Evolutionary conservation across 2,113 vertebrate genomes (phyloP).

Genomic region (Sebastes schlegelii): DNA sequence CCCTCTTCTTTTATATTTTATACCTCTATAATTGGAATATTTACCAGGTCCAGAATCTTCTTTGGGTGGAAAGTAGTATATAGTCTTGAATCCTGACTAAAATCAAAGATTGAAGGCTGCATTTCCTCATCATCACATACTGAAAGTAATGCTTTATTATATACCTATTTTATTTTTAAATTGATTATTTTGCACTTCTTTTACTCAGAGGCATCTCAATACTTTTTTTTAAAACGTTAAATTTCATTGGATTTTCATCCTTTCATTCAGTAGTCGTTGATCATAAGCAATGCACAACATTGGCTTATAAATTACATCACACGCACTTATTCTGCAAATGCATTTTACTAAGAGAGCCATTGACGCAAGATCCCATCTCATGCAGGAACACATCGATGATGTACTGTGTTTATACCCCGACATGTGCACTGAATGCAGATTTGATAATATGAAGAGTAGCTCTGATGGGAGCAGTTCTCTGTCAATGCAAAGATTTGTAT

Average conservation of each 20-base stretch:
- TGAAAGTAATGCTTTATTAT: background rate
- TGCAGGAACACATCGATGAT: background rate
- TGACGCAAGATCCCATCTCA: background rate
- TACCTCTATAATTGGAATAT: background rate
- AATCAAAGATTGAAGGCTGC: background rate
- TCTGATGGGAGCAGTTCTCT: constrained; percentile 13
- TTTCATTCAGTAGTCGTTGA: background rate
- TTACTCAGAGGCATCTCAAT: background rate
- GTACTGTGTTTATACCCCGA: background rate
- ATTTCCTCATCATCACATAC: background rate
- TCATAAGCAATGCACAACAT: background rate
- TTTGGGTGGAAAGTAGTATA: background rate
- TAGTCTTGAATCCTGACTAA: background rate
- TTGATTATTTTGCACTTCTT: background rate
- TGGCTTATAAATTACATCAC: background rate
- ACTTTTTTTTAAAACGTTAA: too few species aligned
- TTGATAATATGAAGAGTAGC: background rate
- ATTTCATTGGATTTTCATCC: background rate
- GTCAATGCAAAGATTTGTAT: constrained; percentile 14
- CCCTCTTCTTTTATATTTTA: background rate
- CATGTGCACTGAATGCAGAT: constrained; percentile 6
- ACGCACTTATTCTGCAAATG: background rate
- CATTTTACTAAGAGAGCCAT: background rate
- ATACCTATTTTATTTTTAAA: background rate
- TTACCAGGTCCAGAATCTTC: background rate